Evolutionary conservation across 35 echinoderm and acorn worm species (phyloP).

Genomic region (Stichopus chloronotus): DNA sequence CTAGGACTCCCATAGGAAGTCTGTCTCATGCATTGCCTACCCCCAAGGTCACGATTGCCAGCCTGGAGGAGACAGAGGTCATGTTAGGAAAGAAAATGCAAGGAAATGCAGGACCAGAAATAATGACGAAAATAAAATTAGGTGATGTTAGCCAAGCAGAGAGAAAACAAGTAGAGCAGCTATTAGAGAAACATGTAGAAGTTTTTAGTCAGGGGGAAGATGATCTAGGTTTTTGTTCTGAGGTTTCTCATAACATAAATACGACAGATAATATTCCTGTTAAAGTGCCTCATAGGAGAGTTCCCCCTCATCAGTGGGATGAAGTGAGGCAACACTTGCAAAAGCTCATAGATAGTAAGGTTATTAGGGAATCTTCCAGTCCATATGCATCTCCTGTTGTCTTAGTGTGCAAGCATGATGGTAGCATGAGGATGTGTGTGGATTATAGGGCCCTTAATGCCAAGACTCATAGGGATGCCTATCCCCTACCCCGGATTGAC

Average conservation of each 20-base stretch:
- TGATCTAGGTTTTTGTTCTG: conserved; percentile 36
- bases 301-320: conserved; percentile 55
- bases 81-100: too few relatives aligned
- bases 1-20: not conserved
- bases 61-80: too few relatives aligned
- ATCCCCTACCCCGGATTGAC: too few relatives aligned
- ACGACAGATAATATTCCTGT: conserved; percentile 18
- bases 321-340: conserved; percentile 42
- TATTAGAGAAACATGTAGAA: not conserved
- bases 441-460: too few relatives aligned
- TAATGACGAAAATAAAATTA: too few relatives aligned
- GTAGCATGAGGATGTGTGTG: conserved; percentile 15
- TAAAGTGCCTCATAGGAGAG: conserved; percentile 32
- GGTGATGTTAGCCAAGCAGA: not conserved
- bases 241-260: conserved; percentile 25
- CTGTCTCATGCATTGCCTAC: too few relatives aligned
- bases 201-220: conserved; percentile 53
- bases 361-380: conserved; percentile 32
- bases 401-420: conserved; percentile 53
- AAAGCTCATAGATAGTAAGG: not conserved
- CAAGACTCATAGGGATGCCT: too few relatives aligned
- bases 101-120: too few relatives aligned
- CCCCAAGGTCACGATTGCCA: too few relatives aligned
- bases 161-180: not conserved
- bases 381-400: conserved; percentile 62